Evolutionary conservation across 2,888 invertebrate species (phyloP).

Genomic region (Keiferia lycopersicella): DNA sequence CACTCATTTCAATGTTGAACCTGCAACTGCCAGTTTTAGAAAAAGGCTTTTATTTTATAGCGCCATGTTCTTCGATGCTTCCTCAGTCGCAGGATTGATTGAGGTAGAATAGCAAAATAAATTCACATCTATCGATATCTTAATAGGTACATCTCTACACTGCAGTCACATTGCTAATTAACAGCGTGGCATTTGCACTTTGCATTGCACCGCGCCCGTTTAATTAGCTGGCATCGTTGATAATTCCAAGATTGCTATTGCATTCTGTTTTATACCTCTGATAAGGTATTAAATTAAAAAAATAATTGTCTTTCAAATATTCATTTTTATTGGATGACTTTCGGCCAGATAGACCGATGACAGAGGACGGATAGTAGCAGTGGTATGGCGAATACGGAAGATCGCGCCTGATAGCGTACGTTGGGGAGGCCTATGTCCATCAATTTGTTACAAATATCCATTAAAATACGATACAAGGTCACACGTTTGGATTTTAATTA

Average conservation of each 20-base stretch:
- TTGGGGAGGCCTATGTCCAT: no score
- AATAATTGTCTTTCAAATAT: background rate
- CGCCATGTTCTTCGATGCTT: no score
- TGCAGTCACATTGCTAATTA: conserved; percentile 19
- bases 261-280: background rate
- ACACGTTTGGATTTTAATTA: conserved; percentile 12
- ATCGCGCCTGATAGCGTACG: no score
- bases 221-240: conserved; percentile 2
- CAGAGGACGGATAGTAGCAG: no score
- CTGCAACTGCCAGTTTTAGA: no score
- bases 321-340: background rate
- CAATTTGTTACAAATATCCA: background rate
- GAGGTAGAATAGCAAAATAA: no score
- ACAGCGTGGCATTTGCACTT: conserved; percentile 6
- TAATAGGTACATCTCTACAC: background rate
- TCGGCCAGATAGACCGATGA: no score
- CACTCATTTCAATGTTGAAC: no score
- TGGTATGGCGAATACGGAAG: no score
- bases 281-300: background rate
- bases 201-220: conserved; percentile 4
- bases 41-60: no score
- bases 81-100: no score
- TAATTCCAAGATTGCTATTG: background rate
- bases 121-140: background rate
- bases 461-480: background rate